These are phyloP conservation scores for Asbolus verrucosus DNA, from an alignment of 1,140 invertebrate genomes.

Conservation along the genomic window DNA sequence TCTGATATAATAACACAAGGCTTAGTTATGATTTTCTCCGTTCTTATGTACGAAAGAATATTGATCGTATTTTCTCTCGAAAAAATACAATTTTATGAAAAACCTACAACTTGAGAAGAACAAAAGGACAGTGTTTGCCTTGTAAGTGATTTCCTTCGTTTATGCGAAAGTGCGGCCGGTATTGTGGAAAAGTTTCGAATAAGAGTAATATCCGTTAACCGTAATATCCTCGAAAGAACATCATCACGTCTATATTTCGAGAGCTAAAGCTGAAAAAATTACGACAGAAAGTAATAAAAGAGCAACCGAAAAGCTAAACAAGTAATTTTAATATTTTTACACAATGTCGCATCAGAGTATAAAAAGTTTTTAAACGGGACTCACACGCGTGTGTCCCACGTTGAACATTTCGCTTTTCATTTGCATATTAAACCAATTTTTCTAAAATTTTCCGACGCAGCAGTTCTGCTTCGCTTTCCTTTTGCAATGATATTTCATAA, in stretches of 20 bases:
- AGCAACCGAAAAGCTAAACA: constrained; percentile 42
- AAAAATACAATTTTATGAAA: constrained; percentile 27
- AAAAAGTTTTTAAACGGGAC: constrained; percentile 42
- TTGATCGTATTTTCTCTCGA: not conserved
- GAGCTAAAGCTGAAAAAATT: constrained; percentile 13
- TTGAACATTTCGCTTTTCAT: constrained; percentile 42
- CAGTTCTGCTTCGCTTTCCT: constrained; percentile 38
- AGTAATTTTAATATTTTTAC: constrained; percentile 45
- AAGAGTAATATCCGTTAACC: constrained; percentile 28
- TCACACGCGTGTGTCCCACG: constrained; percentile 32
- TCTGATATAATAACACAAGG: constrained; percentile 25
- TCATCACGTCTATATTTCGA: constrained; percentile 29
- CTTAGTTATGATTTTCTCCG: constrained; percentile 19
- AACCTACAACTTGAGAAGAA: not conserved
- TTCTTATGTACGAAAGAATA: not conserved
- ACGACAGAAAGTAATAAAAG: constrained; percentile 35
- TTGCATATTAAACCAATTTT: constrained; percentile 44
- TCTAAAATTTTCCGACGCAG: constrained; percentile 40
- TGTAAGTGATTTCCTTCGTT: constrained; percentile 21
- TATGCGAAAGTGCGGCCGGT: not conserved
- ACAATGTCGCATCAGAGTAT: constrained; percentile 40
- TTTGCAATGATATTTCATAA: constrained; percentile 34
- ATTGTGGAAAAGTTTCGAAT: constrained; percentile 24
- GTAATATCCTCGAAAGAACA: constrained; percentile 12
- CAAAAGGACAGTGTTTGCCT: constrained; percentile 1